phyloP scores from a whole-genome alignment of 35 echinoderm and acorn worm genomes.

The Chiridota heheva region DNA sequence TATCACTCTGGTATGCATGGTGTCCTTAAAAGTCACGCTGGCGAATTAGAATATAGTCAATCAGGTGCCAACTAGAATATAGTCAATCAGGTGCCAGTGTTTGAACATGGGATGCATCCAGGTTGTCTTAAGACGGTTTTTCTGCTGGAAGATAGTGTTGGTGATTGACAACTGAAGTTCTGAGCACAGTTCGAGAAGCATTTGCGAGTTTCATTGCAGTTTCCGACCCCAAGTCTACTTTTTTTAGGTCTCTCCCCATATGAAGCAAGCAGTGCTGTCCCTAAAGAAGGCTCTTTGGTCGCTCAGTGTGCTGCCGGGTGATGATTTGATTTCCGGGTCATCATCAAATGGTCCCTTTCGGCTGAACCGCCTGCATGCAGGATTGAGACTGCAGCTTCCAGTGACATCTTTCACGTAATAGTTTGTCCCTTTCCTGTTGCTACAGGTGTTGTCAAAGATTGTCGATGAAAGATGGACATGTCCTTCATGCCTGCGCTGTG shows the following conservation, averaged over 20 bases:
- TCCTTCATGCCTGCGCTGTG: constrained; percentile 16
- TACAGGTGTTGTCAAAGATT: constrained; percentile 47
- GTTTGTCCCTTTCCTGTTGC: constrained; percentile 62
- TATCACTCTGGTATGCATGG: constrained; percentile 41
- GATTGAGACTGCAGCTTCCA: constrained; percentile 48
- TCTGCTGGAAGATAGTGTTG: constrained; percentile 48
- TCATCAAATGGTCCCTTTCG: constrained; percentile 44
- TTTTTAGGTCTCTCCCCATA: constrained; percentile 36
- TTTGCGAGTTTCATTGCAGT: neutral
- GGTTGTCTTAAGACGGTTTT: constrained; percentile 7
- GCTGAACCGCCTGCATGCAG: constrained; percentile 62
- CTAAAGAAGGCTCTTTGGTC: constrained; percentile 60
- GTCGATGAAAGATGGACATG: neutral
- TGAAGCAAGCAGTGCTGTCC: constrained; percentile 63
- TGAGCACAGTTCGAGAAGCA: constrained; percentile 18
- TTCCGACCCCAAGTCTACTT: constrained; percentile 10
- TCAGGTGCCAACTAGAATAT: constrained; percentile 38
- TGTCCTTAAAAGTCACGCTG: constrained; percentile 7
- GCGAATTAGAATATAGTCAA: constrained; percentile 48
- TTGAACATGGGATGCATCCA: constrained; percentile 54
- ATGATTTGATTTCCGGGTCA: constrained; percentile 46
- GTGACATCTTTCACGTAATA: constrained; percentile 63
- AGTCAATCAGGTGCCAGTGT: constrained; percentile 51
- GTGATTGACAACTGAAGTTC: neutral
- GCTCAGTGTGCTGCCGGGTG: constrained; percentile 68